phyloP scores from a whole-genome alignment of 2,797 vertebrate genomes.

The Hoplostethus atlanticus region DNA sequence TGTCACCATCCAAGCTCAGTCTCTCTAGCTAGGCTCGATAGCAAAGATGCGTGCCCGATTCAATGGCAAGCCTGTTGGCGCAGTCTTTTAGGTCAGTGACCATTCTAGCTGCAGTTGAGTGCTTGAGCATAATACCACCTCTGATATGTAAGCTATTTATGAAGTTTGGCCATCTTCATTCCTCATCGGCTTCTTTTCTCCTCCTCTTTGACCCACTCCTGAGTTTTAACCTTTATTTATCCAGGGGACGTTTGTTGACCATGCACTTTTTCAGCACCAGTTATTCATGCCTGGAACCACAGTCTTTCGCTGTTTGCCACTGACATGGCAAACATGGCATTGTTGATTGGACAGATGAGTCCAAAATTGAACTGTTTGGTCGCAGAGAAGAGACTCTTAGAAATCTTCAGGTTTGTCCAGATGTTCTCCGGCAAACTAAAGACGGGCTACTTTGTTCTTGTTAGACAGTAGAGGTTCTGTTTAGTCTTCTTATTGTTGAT shows the following conservation, averaged over 20 bases:
- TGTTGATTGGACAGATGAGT: too few species aligned
- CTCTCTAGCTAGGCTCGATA: constrained; percentile 4
- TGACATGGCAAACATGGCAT: too few species aligned
- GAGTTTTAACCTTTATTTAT: constrained; percentile 36
- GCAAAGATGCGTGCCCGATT: constrained; percentile 44
- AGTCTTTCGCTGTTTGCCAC: too few species aligned
- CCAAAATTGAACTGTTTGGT: too few species aligned
- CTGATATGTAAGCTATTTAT: constrained; percentile 59
- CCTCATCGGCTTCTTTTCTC: constrained; percentile 43
- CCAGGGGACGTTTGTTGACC: not conserved
- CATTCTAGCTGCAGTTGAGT: constrained; percentile 63
- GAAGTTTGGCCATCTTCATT: constrained; percentile 32
- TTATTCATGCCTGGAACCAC: not conserved
- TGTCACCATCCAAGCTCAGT: not conserved
- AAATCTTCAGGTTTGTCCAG: too few species aligned
- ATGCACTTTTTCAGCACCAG: not conserved
- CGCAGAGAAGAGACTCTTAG: too few species aligned
- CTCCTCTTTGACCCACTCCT: constrained; percentile 17
- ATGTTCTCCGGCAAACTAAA: too few species aligned
- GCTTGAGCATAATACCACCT: constrained; percentile 58
- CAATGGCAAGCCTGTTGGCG: constrained; percentile 34
- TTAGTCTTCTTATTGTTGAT: too few species aligned
- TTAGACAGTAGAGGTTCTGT: too few species aligned
- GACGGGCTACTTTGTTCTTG: too few species aligned
- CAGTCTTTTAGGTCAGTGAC: constrained; percentile 50